These are phyloP conservation scores for Copidosoma aretas DNA, from an alignment of 2,888 invertebrate genomes.

Conservation along the genomic window DNA sequence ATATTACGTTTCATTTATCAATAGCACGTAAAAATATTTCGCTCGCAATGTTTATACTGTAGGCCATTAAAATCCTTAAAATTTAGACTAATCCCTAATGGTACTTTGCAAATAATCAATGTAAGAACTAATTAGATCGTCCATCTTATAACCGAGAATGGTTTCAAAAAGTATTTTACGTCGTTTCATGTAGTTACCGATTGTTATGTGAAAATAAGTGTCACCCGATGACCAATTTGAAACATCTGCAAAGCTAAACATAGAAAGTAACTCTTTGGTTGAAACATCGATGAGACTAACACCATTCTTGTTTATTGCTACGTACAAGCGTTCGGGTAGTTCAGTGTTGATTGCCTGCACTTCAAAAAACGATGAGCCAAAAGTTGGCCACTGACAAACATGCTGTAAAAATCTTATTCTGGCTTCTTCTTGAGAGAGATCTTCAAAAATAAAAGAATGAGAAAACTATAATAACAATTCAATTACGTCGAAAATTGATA, in stretches of 20 bases:
- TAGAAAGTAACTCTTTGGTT: slow-evolving; percentile 84
- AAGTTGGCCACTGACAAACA: slow-evolving; percentile 83
- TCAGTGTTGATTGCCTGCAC: slow-evolving; percentile 88
- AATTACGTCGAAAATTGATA: too few species aligned
- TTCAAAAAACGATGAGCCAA: slow-evolving; percentile 95
- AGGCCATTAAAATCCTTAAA: too few species aligned
- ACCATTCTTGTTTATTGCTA: slow-evolving; percentile 91
- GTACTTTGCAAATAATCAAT: slow-evolving; percentile 62
- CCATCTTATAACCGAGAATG: slow-evolving; percentile 94
- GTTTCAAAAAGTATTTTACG: slow-evolving; percentile 91
- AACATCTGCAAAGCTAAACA: slow-evolving; percentile 86
- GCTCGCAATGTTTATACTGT: too few species aligned
- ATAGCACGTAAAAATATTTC: too few species aligned
- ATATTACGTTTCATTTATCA: too few species aligned
- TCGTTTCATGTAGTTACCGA: slow-evolving; percentile 92
- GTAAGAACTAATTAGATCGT: slow-evolving; percentile 92
- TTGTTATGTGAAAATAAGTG: slow-evolving; percentile 92
- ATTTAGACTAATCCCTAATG: too few species aligned
- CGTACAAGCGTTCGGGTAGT: slow-evolving; percentile 83
- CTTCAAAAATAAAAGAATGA: slow-evolving; percentile 47
- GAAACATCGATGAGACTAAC: slow-evolving; percentile 88
- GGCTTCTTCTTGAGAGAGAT: slow-evolving; percentile 74
- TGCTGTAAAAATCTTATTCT: slow-evolving; percentile 81
- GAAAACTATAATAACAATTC: not conserved
- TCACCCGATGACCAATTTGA: slow-evolving; percentile 96